phyloP scores from a whole-genome alignment of 2,888 invertebrate species.

The Tenodera sinensis region DNA sequence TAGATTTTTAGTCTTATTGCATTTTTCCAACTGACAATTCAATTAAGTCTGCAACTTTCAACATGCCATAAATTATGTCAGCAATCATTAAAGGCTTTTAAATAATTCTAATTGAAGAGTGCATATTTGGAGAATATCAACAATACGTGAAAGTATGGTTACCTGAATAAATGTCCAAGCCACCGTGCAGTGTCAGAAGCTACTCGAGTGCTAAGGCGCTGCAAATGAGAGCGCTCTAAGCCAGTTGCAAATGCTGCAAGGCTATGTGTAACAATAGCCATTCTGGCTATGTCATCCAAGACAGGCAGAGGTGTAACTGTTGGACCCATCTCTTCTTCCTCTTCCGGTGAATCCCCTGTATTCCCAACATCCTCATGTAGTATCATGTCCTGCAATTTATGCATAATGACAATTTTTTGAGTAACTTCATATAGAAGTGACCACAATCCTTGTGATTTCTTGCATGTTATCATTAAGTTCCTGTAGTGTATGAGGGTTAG shows the following conservation, averaged over 20 bases:
- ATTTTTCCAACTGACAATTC: too few relatives aligned
- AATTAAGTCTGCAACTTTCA: too few relatives aligned
- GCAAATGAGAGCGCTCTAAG: constrained; percentile 72
- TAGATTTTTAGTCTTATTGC: too few relatives aligned
- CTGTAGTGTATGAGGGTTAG: too few relatives aligned
- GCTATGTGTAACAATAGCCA: constrained; percentile 80
- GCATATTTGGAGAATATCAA: too few relatives aligned
- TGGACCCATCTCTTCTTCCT: constrained; percentile 33
- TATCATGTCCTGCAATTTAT: constrained; percentile 39
- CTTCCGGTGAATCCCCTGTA: constrained; percentile 21
- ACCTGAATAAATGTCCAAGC: constrained; percentile 84
- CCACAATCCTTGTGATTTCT: too few relatives aligned
- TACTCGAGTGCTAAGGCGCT: constrained; percentile 74
- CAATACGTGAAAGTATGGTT: constrained; percentile 33
- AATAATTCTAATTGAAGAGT: too few relatives aligned
- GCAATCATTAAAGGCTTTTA: neutral
- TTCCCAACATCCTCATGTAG: constrained; percentile 41
- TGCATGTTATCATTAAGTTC: too few relatives aligned
- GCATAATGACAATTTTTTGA: too few relatives aligned
- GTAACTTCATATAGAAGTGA: too few relatives aligned
- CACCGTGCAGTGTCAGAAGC: constrained; percentile 83
- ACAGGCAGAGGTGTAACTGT: constrained; percentile 42
- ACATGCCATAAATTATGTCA: neutral
- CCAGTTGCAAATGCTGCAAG: constrained; percentile 84
- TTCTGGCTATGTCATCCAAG: constrained; percentile 47